Conservation (phyloP, 2,888 invertebrate species). For the Parnassius orleans region DNA sequence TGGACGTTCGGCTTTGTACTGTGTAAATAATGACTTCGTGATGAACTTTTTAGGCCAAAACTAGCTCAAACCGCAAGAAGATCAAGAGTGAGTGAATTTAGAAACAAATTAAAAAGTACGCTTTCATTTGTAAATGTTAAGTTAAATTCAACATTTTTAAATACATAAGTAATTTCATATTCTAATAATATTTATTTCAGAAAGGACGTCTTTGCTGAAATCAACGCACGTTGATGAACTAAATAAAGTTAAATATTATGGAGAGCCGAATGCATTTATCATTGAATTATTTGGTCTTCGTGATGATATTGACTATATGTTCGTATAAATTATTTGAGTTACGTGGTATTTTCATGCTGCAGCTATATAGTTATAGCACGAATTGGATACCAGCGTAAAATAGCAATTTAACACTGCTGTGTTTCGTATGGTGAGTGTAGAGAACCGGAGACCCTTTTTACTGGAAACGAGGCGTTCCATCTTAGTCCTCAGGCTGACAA, state of each 20-base stretch:
- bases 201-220: constrained; percentile 29
- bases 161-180: not conserved
- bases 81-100: constrained; percentile 16
- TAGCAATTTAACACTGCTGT: too few species aligned
- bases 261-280: constrained; percentile 81
- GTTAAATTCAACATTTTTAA: not conserved
- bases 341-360: too few species aligned
- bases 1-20: too few species aligned
- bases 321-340: constrained; percentile 1
- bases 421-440: too few species aligned
- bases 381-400: too few species aligned
- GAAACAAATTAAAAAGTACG: constrained; percentile 23
- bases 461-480: too few species aligned
- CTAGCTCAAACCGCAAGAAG: constrained; percentile 6
- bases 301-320: constrained; percentile 76
- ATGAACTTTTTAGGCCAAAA: constrained; percentile 10
- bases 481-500: too few species aligned
- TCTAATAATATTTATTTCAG: constrained; percentile 35
- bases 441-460: too few species aligned
- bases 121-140: not conserved
- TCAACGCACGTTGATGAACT: constrained; percentile 29
- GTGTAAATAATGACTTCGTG: too few species aligned
- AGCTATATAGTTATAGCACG: too few species aligned
- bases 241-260: constrained; percentile 41
- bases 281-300: constrained; percentile 81